Evolutionary conservation across 2,888 invertebrate genomes (phyloP), one percentile per base, ranked within the genome.

Genomic region (Drosophila falleni): DNA sequence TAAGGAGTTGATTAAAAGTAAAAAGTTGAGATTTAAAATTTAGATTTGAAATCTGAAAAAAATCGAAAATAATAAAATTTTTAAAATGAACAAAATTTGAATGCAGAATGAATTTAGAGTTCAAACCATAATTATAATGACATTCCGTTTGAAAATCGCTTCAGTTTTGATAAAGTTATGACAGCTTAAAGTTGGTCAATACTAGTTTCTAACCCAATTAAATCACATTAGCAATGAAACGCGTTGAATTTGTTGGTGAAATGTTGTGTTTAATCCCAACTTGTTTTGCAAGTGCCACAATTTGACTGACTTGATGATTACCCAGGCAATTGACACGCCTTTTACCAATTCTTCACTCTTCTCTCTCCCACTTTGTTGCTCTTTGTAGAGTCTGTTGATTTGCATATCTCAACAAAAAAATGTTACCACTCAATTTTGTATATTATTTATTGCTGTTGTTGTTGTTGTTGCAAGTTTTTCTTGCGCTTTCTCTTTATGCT

Each of bases 401-500:
- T 72, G 50, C 58, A 64, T 74, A 61, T 46, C 42, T 65, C 16
- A 55, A 55, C 31, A 47, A 41, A 37, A 37, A 56, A 47, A 35
- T 56, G 44, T 74, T 37, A 55, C 46, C 67, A 61, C 49, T 71
- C 55, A 60, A 71, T 71, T 65, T 55, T 51, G 47, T 39, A 35
- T 56, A 44, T 56, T 53, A 47, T 47, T 58, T 56, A 44, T 66
- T 42, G 39, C 41, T 42, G 41, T 64, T 47, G 33, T 49, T 19
- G 47, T 23, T 16, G 15, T 47, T 49, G 29, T 39, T 35, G 31
- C 42, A 31, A 23, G 33, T 46, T 69, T 73, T 75, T 37, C 26
- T 41, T 26, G 54, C 67, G 74, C 74, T 75, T 78, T 75, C 74
- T 67, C 74, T 61, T 42, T 8, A 23, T 8, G 26, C 19, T 47